Evolutionary conservation across 1,140 invertebrate species (phyloP).

Genomic region (Drosophila nigrodunni): DNA sequence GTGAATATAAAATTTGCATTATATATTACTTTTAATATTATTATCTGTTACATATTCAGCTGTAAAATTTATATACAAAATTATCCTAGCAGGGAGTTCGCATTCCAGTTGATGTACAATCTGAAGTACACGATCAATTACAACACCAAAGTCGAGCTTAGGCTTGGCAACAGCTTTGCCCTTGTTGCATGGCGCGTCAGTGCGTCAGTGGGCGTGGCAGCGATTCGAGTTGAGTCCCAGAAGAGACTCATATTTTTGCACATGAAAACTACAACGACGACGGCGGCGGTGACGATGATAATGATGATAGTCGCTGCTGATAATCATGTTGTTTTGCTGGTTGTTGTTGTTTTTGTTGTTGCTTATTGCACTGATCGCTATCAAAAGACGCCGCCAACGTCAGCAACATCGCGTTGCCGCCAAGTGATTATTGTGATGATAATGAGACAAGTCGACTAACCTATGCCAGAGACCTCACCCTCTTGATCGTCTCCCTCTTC

Average conservation of each 20-base stretch:
- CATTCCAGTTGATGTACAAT: constrained; percentile 45
- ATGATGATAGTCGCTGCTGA: constrained; percentile 52
- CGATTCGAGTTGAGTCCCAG: constrained; percentile 6
- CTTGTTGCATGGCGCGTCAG: constrained; percentile 46
- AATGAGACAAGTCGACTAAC: constrained; percentile 65
- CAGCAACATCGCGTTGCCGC: constrained; percentile 40
- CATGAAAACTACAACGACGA: constrained; percentile 15
- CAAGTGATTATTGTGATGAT: constrained; percentile 79
- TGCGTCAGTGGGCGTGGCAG: constrained; percentile 62
- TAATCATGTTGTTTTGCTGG: constrained; percentile 36
- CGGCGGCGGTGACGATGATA: constrained; percentile 24
- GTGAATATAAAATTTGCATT: too few species aligned
- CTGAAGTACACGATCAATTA: constrained; percentile 52
- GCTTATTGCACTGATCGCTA: constrained; percentile 60
- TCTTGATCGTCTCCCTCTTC: background rate
- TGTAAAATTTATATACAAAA: constrained; percentile 27
- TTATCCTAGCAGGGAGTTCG: constrained; percentile 34
- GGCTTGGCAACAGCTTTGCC: constrained; percentile 10
- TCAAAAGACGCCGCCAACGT: constrained; percentile 64
- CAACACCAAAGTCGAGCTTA: constrained; percentile 17
- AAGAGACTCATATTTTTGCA: constrained; percentile 43
- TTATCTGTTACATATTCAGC: background rate
- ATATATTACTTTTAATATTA: too few species aligned
- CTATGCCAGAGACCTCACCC: constrained; percentile 33
- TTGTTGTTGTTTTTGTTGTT: constrained; percentile 15